Evolutionary conservation across 2,113 vertebrate genomes (phyloP).

Genomic region (Artemisiospiza belli): DNA sequence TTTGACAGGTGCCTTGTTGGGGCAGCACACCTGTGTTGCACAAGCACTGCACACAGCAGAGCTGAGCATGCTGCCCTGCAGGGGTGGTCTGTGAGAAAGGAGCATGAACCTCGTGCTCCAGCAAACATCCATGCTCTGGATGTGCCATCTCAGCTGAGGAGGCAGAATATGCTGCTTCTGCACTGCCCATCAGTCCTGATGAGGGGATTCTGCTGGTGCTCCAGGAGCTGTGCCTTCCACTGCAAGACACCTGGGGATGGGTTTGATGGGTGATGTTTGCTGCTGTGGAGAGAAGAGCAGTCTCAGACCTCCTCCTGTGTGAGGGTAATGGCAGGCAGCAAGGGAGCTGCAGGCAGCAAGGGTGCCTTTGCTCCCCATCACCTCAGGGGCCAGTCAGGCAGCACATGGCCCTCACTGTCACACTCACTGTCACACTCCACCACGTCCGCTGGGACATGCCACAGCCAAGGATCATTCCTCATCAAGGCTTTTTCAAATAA

Average conservation of each 20-base stretch:
- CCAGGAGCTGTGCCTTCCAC: not conserved
- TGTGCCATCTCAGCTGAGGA: not conserved
- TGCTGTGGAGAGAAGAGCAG: rapidly evolving
- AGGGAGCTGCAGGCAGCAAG: not conserved
- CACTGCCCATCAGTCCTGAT: not conserved
- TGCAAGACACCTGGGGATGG: not conserved
- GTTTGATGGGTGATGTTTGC: not conserved
- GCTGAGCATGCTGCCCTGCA: not conserved
- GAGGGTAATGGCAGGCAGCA: rapidly evolving
- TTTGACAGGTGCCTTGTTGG: not conserved
- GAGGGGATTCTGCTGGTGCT: rapidly evolving
- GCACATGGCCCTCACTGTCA: not conserved
- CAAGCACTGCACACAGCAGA: not conserved
- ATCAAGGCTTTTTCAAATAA: not conserved
- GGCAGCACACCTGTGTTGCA: not conserved
- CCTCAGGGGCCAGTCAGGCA: not conserved
- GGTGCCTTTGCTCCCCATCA: not conserved
- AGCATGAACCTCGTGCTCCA: not conserved
- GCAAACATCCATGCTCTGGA: not conserved
- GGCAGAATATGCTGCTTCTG: not conserved
- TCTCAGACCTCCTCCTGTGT: rapidly evolving
- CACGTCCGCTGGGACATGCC: not conserved
- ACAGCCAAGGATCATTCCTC: not conserved
- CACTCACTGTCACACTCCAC: not conserved
- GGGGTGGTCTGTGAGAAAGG: not conserved